Evolutionary conservation across 2,113 vertebrate species (phyloP).

Genomic region (Ptilorrhoa leucosticta): DNA sequence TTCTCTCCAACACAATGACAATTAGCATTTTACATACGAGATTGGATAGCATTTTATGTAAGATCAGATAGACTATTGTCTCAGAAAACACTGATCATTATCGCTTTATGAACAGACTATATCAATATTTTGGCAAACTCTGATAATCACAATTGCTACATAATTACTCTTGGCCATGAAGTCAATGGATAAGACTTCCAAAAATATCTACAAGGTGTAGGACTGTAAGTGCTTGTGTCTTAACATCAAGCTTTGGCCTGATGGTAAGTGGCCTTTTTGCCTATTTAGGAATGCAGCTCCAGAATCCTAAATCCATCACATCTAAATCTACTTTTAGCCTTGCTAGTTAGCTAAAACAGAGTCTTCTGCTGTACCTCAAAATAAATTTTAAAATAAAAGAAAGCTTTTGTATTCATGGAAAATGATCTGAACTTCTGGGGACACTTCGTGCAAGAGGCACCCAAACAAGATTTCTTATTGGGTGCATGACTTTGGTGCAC

Average conservation of each 20-base stretch:
- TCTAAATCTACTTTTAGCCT: background rate
- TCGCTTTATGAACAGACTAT: background rate
- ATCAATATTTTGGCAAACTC: background rate
- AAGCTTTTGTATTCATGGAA: background rate
- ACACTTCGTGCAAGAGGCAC: background rate
- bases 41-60: background rate
- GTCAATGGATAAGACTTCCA: background rate
- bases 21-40: background rate
- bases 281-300: background rate
- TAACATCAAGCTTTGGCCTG: background rate
- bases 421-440: background rate
- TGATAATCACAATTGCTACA: background rate
- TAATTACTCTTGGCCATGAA: background rate
- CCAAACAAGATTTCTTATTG: background rate
- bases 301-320: background rate
- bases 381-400: background rate
- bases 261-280: background rate
- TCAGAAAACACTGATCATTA: background rate
- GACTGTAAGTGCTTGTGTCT: background rate
- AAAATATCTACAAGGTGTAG: background rate
- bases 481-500: rapidly evolving
- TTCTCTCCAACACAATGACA: background rate
- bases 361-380: background rate
- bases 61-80: background rate
- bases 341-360: background rate